Evolutionary conservation across 2,113 vertebrate species (phyloP).

Genomic region (Etheostoma spectabile): DNA sequence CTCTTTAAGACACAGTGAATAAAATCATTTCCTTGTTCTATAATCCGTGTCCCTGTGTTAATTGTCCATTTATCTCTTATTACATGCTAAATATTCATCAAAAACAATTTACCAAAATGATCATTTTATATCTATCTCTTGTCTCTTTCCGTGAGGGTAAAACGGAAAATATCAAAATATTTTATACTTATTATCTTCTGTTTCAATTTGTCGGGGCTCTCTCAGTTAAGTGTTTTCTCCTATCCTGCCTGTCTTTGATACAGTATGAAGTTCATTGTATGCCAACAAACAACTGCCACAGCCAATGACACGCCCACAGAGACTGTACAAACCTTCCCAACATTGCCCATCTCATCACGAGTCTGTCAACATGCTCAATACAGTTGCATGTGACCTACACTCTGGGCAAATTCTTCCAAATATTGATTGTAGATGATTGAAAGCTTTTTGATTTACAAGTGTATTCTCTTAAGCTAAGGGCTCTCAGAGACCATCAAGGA

Average conservation of each 20-base stretch:
- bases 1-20: too few relatives aligned
- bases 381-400: slow-evolving; percentile 91
- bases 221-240: too few relatives aligned
- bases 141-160: background rate
- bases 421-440: slow-evolving; percentile 99
- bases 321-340: slow-evolving; percentile 92
- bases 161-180: background rate
- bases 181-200: slow-evolving; percentile 14
- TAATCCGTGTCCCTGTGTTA: background rate
- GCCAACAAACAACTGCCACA: slow-evolving; percentile 89
- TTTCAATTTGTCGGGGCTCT: slow-evolving; percentile 22
- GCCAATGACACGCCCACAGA: slow-evolving; percentile 86
- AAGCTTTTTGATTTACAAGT: slow-evolving; percentile 99
- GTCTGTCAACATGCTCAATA: slow-evolving; percentile 93
- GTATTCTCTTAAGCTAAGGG: slow-evolving; percentile 99
- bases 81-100: background rate
- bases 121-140: background rate
- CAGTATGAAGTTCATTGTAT: slow-evolving; percentile 68
- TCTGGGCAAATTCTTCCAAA: slow-evolving; percentile 92
- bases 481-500: slow-evolving; percentile 96
- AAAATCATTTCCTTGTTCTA: background rate
- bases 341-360: slow-evolving; percentile 87
- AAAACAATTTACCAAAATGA: background rate
- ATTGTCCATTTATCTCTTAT: background rate
- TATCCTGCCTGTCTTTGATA: slow-evolving; percentile 46